These are phyloP conservation scores for Trissolcus basalis DNA, from an alignment of 1,140 invertebrate genomes.

Conservation along the genomic window DNA sequence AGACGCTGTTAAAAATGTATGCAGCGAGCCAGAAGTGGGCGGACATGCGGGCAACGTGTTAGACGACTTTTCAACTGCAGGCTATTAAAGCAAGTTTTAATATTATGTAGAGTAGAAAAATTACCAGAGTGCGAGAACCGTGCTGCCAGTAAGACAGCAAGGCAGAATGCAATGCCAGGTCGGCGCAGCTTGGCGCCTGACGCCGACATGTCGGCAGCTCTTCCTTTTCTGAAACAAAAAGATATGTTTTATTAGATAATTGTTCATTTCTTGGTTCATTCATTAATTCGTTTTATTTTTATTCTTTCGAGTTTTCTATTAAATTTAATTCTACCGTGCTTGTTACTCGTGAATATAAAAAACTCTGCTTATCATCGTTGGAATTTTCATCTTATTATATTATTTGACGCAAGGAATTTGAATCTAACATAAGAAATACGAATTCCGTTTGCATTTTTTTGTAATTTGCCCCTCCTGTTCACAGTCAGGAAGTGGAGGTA, in stretches of 20 bases:
- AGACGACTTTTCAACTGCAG: neutral
- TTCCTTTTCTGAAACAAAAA: conserved; percentile 69
- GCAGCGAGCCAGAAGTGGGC: neutral
- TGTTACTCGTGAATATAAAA: too few relatives aligned
- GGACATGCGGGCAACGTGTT: neutral
- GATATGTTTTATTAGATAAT: conserved; percentile 36
- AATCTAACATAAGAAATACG: too few relatives aligned
- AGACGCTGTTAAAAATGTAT: neutral
- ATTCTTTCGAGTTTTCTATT: too few relatives aligned
- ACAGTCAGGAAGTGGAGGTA: too few relatives aligned
- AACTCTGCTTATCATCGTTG: too few relatives aligned
- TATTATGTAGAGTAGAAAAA: conserved; percentile 44
- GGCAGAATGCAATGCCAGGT: conserved; percentile 71
- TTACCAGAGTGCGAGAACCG: conserved; percentile 69
- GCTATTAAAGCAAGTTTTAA: conserved; percentile 24
- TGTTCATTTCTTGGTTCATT: conserved; percentile 19
- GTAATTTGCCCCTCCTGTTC: too few relatives aligned
- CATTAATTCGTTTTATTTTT: too few relatives aligned
- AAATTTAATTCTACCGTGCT: too few relatives aligned
- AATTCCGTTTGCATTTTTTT: too few relatives aligned
- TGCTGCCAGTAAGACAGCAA: conserved; percentile 66
- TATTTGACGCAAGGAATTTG: too few relatives aligned
- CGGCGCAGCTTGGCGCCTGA: conserved; percentile 71
- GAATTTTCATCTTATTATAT: too few relatives aligned
- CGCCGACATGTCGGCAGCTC: conserved; percentile 73